Conservation (phyloP, 2,797 vertebrate species). For the Oophaga sylvatica region DNA sequence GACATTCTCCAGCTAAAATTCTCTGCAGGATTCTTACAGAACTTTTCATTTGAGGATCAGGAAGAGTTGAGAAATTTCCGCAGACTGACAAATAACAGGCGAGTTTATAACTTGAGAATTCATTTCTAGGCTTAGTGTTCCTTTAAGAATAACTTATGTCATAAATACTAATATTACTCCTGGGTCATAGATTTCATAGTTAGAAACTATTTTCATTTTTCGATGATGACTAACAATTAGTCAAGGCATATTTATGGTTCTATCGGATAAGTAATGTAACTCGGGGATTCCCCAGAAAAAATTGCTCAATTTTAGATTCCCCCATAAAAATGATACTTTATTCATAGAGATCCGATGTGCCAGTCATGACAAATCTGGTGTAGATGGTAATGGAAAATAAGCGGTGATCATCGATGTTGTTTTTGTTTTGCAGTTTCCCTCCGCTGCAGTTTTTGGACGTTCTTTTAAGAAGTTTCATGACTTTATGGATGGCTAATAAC, state of each 20-base stretch:
- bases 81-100: background rate
- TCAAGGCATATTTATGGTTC: slow-evolving; percentile 8
- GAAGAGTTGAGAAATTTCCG: background rate
- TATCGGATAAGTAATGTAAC: background rate
- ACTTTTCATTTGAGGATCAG: background rate
- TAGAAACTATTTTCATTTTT: background rate
- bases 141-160: background rate
- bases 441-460: too few species aligned
- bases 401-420: too few species aligned
- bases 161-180: background rate
- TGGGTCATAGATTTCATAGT: background rate
- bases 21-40: background rate
- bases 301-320: background rate
- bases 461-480: too few species aligned
- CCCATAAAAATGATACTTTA: background rate
- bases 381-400: too few species aligned
- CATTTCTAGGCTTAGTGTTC: background rate
- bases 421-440: too few species aligned
- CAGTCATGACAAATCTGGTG: too few species aligned
- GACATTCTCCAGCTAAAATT: background rate
- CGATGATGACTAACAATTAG: slow-evolving; percentile 1
- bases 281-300: slow-evolving; percentile 6
- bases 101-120: background rate
- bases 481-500: too few species aligned
- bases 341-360: too few species aligned